These are phyloP conservation scores for Gryon sp. DNA, from an alignment of 1,140 invertebrate genomes.

Conservation along the genomic window DNA sequence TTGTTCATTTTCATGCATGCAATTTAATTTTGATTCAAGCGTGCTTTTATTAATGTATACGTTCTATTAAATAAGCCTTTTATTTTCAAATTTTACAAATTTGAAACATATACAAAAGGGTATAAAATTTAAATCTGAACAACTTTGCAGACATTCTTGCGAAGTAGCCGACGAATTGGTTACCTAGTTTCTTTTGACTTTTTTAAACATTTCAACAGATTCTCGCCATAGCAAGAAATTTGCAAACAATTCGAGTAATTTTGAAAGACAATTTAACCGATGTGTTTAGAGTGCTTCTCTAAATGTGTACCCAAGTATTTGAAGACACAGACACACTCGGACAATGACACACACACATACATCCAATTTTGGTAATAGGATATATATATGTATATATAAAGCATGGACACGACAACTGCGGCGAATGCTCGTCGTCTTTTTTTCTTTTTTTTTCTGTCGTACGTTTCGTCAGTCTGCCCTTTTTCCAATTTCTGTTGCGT, in stretches of 20 bases:
- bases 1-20: too few relatives aligned
- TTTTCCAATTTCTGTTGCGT: constrained; percentile 61
- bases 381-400: too few relatives aligned
- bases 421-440: constrained; percentile 41
- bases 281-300: constrained; percentile 38
- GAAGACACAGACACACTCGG: not conserved
- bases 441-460: constrained; percentile 42
- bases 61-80: too few relatives aligned
- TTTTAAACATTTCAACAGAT: constrained; percentile 5
- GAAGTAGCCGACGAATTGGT: too few relatives aligned
- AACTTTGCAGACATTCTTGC: too few relatives aligned
- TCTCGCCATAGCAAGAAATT: constrained; percentile 8
- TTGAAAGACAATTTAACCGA: constrained; percentile 32
- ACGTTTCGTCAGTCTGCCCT: constrained; percentile 36
- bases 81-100: too few relatives aligned
- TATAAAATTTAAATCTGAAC: too few relatives aligned
- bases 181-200: not conserved
- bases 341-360: constrained; percentile 5
- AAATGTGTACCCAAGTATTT: constrained; percentile 39
- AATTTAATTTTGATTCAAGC: too few relatives aligned
- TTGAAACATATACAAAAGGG: too few relatives aligned
- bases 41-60: too few relatives aligned
- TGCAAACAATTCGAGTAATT: constrained; percentile 42
- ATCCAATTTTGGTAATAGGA: too few relatives aligned
- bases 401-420: not conserved